Evolutionary conservation across 2,888 invertebrate genomes (phyloP), one percentile per base, ranked within the genome.

Genomic region (Thymelicus lineola): DNA sequence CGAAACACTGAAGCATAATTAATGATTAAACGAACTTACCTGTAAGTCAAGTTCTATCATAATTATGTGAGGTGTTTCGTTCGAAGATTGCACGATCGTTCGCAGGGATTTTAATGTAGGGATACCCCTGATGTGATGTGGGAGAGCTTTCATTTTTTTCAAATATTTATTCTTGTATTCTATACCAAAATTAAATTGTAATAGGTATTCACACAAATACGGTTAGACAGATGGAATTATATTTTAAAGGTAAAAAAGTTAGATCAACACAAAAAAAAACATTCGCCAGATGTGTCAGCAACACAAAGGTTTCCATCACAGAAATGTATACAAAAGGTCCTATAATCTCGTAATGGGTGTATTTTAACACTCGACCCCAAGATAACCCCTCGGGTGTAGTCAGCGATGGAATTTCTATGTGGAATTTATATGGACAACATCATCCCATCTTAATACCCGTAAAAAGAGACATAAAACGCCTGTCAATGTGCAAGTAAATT

Each of bases 361-460:
- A 50, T 66, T 20, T 60, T 53, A 60, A 50, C 48, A 48, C 62
- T 62, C 60, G 14, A n/a, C 48, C 36, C 48, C 14, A 15, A 62
- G 48, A 62, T 62, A 50, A 28, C 61, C 46, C 61, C 10, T 4
- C 48, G 28, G 10, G 28, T 28, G 45, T 17, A 50, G 48, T 48
- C 15, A 36, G 62, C 48, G 1, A 48, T 6, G 48, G 62, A 46
- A 60, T 60, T 53, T 42, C 28, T 60, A 10, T 59, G 59, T 20
- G 66, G 42, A 48, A 42, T 42, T 15, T 60, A 10, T 59, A 48
- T 20, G 66, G 42, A 48, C 28, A 35, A 53, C 45, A 65, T 68
- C 60, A 60, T 48, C 59, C 53, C 71, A 63, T 60, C 48, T 57
- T 58, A 68, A 65, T 20, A 53, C 63, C 65, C 65, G 65, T 72